A percentile compares a stretch with the other conserved stretches of the same genome.
Evolutionary conservation across 2,888 invertebrate species (phyloP).

Genomic region (Octonoba sinensis): DNA sequence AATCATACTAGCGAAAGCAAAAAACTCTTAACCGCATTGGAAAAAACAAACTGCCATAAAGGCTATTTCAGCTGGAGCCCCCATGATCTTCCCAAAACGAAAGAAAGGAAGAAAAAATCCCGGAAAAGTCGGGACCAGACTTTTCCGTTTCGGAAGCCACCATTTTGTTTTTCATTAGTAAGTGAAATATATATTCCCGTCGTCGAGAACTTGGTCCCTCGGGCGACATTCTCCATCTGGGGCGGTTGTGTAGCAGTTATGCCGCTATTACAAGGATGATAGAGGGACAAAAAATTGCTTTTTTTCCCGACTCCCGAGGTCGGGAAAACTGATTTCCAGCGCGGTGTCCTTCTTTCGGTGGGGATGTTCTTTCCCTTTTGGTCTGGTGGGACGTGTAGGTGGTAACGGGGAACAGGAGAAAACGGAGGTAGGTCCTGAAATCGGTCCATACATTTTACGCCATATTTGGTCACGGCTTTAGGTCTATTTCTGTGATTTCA

Average conservation of each 20-base stretch:
- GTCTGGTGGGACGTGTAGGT: not conserved
- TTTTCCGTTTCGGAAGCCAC: not conserved
- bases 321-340: slow-evolving; percentile 53
- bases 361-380: slow-evolving; percentile 8
- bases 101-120: not conserved
- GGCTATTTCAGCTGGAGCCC: too few species aligned
- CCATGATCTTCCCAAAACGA: too few species aligned
- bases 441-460: not conserved
- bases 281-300: slow-evolving; percentile 55
- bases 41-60: too few species aligned
- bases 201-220: slow-evolving; percentile 21
- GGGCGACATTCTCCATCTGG: slow-evolving; percentile 35
- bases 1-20: too few species aligned
- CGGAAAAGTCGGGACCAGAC: not conserved
- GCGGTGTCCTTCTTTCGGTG: not conserved
- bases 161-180: slow-evolving; percentile 25
- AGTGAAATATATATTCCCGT: slow-evolving; percentile 46
- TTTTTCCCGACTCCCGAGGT: slow-evolving; percentile 12
- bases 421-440: too few species aligned
- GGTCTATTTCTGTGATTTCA: too few species aligned
- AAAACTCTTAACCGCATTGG: too few species aligned
- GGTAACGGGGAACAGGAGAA: not conserved
- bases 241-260: slow-evolving; percentile 62
- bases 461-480: slow-evolving; percentile 2
- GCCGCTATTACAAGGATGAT: slow-evolving; percentile 61